Conservation (phyloP, 2,797 vertebrate genomes). For the Rhynchotus rufescens region DNA sequence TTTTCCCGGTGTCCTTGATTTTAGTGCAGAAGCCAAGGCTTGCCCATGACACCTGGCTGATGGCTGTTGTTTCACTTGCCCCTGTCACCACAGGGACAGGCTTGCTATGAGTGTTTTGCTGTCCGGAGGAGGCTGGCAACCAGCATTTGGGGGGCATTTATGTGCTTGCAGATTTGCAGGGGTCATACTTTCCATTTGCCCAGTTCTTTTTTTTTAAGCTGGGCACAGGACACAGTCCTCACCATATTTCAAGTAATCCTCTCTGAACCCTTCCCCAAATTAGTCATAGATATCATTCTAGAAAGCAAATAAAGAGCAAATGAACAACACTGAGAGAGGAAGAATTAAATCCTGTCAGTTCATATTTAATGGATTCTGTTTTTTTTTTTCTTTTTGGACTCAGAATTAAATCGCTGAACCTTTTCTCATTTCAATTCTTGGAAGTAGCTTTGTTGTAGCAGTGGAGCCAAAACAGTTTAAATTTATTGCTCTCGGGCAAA, state of each 20-base stretch:
- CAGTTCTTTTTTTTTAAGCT: neutral
- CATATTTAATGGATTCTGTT: constrained; percentile 18
- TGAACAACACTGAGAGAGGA: neutral
- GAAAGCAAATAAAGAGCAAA: neutral
- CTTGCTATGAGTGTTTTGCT: neutral
- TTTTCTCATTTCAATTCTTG: constrained; percentile 28
- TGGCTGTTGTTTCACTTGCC: neutral
- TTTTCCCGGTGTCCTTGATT: neutral
- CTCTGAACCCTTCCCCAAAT: constrained; percentile 27
- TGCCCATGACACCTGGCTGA: neutral
- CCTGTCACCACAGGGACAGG: neutral
- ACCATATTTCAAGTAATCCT: neutral
- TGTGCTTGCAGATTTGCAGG: neutral
- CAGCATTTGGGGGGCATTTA: neutral
- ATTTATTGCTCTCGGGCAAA: constrained; percentile 42
- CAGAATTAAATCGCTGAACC: constrained; percentile 31
- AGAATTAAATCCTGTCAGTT: constrained; percentile 34
- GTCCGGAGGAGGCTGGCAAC: rapidly evolving
- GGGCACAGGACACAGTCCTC: neutral
- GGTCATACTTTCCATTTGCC: neutral
- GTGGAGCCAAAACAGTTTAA: constrained; percentile 32
- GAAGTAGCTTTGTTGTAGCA: constrained; percentile 22
- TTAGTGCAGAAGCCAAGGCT: neutral
- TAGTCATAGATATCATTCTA: neutral
- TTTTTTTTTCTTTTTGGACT: neutral